phyloP scores from a whole-genome alignment of 2,113 vertebrate species.

The Sardina pilchardus region DNA sequence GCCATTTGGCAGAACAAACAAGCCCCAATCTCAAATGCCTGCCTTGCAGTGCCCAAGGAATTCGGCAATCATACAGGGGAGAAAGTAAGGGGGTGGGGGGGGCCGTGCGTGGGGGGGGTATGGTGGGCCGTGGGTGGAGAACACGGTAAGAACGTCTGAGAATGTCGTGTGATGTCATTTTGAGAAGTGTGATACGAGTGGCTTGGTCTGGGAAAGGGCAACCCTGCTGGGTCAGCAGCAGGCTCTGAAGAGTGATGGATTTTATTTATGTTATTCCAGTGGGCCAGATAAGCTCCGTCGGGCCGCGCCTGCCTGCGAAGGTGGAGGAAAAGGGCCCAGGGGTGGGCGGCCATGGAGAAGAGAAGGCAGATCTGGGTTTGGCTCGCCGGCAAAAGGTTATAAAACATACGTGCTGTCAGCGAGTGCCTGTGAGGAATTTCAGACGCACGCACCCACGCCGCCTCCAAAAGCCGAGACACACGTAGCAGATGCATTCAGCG shows the following conservation, averaged over 20 bases:
- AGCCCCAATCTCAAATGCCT: background rate
- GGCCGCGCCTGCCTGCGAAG: background rate
- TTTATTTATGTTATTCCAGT: background rate
- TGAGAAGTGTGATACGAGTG: slow-evolving; percentile 5
- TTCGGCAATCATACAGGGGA: background rate
- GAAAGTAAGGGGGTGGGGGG: background rate
- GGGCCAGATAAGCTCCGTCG: background rate
- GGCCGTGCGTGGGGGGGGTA: no score
- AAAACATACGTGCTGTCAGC: slow-evolving; percentile 3
- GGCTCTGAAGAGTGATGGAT: background rate
- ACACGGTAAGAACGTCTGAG: background rate
- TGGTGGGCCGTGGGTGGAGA: background rate
- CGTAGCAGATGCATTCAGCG: slow-evolving; percentile 2
- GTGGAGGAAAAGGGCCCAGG: background rate
- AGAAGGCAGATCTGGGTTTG: background rate
- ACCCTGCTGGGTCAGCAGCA: slow-evolving; percentile 5
- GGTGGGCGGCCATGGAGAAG: background rate
- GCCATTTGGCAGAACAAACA: slow-evolving; percentile 12
- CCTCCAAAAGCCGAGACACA: background rate
- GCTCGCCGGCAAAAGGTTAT: background rate
- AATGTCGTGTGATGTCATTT: background rate
- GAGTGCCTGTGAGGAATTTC: background rate
- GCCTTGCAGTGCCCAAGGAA: background rate
- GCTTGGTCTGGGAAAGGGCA: background rate
- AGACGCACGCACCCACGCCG: background rate